Base-by-base conservation (phyloP, 1,140 invertebrate genomes). In the Sinonovacula constricta region DNA sequence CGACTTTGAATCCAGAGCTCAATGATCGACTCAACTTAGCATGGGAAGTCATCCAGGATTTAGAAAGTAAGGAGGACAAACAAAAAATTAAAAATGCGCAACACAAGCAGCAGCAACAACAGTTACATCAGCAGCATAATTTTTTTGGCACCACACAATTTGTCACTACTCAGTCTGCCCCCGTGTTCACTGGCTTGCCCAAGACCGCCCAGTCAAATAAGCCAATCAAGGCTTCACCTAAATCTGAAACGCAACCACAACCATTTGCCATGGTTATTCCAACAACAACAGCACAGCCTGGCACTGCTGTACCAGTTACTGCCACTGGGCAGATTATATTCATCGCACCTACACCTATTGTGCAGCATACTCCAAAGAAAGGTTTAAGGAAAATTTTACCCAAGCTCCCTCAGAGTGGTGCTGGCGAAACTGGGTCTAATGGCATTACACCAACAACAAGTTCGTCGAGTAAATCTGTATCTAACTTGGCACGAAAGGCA, bases 321-420 rank as follows among this genome's bases (percentile, higher is more conserved):
- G 7, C 57, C n/a, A 26, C 28, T 34, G 59, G n/a, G 39, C 71
- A 74, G 18, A 74, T 65, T 7, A 63, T 56, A 18, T 54, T 65
- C 12, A 18, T 74, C 26, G 31, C 67, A 2, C 22, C 51, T 26
- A 45, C 22, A 53, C 31, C 30, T 1, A 24, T 30, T 3, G 54
- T 26, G 22, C 71, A 49, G 22, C 36, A 30, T 10, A 26, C n/a
- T n/a, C 0, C 71, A 14, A 49, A 34, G 33, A 51, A 31, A 24
- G 39, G 65, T 24, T 65, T 31, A 3, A 74, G 57, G n/a, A 34
- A 31, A 18, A 74, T 74, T 14, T 26, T 74, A 18, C 71, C 71
- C 34, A 74, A 74, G 60, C 51, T 74, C 15, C 39, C 39, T 54
- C 59, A 36, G 31, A 62, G 22, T 30, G 34, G 39, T 18, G 39